Percentiles rank a stretch among this genome's conserved stretches.
Conservation (phyloP, 2,113 vertebrate genomes). For the Boleophthalmus pectinirostris region DNA sequence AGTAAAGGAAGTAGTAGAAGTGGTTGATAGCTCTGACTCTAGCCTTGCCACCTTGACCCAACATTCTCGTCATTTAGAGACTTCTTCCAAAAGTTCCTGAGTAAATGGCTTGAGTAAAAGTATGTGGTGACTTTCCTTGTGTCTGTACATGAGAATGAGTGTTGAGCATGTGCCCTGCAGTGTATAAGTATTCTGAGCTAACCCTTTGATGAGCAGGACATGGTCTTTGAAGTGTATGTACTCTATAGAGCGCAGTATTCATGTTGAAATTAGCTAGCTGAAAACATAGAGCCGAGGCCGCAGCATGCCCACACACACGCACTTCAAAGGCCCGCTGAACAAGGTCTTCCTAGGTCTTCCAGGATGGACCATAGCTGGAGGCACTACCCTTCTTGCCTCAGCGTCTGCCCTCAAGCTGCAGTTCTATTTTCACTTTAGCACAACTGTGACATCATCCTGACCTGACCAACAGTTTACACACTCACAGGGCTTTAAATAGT, state of each 20-base stretch:
- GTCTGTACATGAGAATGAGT: constrained; percentile 33
- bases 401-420: constrained; percentile 3
- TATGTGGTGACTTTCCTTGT: not conserved
- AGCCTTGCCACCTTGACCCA: not conserved
- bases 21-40: too few species aligned
- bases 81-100: not conserved
- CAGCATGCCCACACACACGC: constrained; percentile 46
- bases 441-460: constrained; percentile 23
- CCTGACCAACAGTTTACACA: not conserved
- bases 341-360: constrained; percentile 76
- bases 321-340: constrained; percentile 70
- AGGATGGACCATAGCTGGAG: constrained; percentile 62
- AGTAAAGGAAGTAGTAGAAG: too few species aligned
- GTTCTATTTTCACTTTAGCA: not conserved
- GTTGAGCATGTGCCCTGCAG: constrained; percentile 47
- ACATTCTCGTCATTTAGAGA: not conserved
- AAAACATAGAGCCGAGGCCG: constrained; percentile 67
- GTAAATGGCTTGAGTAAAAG: constrained; percentile 1
- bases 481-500: constrained; percentile 1
- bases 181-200: constrained; percentile 55
- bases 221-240: constrained; percentile 78
- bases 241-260: constrained; percentile 73
- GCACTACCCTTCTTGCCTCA: constrained; percentile 34
- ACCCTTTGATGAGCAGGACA: constrained; percentile 73
- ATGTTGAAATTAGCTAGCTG: constrained; percentile 79